Evolutionary conservation across 2,797 vertebrate genomes (phyloP), one percentile per base, ranked within the genome.

Genomic region (Passerculus sandwichensis): DNA sequence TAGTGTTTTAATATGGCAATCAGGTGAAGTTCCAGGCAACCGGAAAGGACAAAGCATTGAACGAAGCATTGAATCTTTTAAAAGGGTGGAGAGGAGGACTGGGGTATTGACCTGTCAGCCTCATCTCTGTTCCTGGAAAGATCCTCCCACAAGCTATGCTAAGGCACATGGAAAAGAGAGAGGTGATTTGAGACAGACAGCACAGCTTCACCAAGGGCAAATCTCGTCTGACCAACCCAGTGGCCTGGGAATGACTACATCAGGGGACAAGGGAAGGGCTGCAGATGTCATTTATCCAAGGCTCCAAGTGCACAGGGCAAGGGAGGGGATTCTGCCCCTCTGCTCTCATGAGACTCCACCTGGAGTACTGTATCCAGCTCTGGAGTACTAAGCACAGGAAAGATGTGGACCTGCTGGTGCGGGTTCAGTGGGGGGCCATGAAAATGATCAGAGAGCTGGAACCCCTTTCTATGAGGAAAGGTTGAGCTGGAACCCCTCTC

Each of bases 1-100:
- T 78, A 93, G 15, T 56, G 15, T 69, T 94, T 36, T 84, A 59
- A 45, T 60, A 5, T 3, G 7, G 22, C 73, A 78, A 11, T 11
- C 0, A 0, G 30, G 7, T 42, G 53, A 59, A 77, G 66, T 27
- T 5, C 21, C 34, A 42, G 40, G 26, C 4, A 5, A 66, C 30
- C 10, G 11, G 30, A 53, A 66, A 27, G 16, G 23, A 22, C 4
- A 3, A 78, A 66, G 15, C 40, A 27, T 17, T 60, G 60, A 10
- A 60, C 34, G 38, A 40, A 40, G 40, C 40, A 40, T 40, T 15
- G 40, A 40, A 45, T 47, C 30, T 45, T 59, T 34, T 59, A 15
- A 77, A 89, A 27, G 21, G 17, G 25, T 40, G 51, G 45, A 47
- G 59, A 59, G 34, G 22, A 65, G 15, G n/a, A 45, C n/a, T 19